phyloP scores from a whole-genome alignment of 2,113 vertebrate genomes.

The Charina bottae region DNA sequence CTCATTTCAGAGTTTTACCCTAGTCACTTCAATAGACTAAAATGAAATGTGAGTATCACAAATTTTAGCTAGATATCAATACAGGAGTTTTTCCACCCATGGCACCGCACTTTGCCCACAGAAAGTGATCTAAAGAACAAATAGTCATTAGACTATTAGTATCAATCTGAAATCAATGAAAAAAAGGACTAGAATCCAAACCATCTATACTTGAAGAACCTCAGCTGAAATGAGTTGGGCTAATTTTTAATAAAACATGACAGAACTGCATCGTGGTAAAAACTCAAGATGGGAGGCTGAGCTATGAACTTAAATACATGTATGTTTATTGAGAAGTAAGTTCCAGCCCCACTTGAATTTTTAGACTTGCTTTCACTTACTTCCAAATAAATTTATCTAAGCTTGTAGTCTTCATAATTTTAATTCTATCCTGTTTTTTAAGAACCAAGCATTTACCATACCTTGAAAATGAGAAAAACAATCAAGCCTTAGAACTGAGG shows the following conservation, averaged over 20 bases:
- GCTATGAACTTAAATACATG: background rate
- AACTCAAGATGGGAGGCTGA: background rate
- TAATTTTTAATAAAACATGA: background rate
- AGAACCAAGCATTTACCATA: background rate
- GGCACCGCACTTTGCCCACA: background rate
- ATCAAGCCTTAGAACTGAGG: background rate
- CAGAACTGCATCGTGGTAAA: background rate
- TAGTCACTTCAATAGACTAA: background rate
- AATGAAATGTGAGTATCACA: constrained; percentile 3
- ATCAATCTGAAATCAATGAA: background rate
- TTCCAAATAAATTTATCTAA: background rate
- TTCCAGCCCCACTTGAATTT: background rate
- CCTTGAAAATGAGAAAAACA: constrained; percentile 25
- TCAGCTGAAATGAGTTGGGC: background rate
- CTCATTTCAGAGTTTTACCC: constrained; percentile 10
- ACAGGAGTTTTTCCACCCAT: background rate
- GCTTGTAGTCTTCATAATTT: background rate
- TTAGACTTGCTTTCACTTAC: background rate
- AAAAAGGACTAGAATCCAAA: background rate
- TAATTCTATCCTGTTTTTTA: background rate
- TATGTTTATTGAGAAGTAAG: background rate
- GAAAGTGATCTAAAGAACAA: background rate
- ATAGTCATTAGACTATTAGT: background rate
- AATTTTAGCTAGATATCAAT: constrained; percentile 1
- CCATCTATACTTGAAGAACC: background rate